Conservation (phyloP, 2,888 invertebrate genomes). For the Calliopum simillimum region DNA sequence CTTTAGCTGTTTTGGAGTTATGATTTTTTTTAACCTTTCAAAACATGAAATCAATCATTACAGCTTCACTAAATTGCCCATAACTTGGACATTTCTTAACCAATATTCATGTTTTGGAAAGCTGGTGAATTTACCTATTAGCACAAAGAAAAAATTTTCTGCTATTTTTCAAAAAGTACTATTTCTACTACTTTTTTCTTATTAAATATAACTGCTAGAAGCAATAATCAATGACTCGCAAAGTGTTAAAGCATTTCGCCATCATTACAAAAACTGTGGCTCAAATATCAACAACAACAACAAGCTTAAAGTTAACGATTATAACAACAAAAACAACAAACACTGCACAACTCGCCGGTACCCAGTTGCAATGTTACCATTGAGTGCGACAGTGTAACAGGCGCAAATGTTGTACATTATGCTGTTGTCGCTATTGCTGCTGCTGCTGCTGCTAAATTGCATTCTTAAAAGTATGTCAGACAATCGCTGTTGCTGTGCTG, state of each 20-base stretch:
- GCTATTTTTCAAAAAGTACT: too few species aligned
- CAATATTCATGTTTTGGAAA: too few species aligned
- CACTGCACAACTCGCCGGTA: neutral
- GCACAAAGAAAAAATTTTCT: too few species aligned
- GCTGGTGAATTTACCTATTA: too few species aligned
- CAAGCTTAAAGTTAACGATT: neutral
- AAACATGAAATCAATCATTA: too few species aligned
- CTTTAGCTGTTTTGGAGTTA: too few species aligned
- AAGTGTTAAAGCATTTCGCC: conserved; percentile 12
- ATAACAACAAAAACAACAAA: neutral
- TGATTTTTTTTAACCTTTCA: too few species aligned
- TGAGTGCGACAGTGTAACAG: neutral
- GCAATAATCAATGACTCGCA: too few species aligned
- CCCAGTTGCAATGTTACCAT: neutral
- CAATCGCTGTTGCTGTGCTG: conserved; percentile 33
- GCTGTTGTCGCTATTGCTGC: neutral
- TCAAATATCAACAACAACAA: conserved; percentile 34
- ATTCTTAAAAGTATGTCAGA: conserved; percentile 39
- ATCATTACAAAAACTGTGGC: conserved; percentile 9
- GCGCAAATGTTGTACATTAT: neutral
- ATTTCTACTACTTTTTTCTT: too few species aligned
- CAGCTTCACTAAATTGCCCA: too few species aligned
- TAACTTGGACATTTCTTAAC: too few species aligned
- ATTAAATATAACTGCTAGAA: too few species aligned
- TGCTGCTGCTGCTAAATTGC: neutral